These are phyloP conservation scores for Struthio camelus DNA, from an alignment of 2,113 vertebrate genomes.

Conservation along the genomic window DNA sequence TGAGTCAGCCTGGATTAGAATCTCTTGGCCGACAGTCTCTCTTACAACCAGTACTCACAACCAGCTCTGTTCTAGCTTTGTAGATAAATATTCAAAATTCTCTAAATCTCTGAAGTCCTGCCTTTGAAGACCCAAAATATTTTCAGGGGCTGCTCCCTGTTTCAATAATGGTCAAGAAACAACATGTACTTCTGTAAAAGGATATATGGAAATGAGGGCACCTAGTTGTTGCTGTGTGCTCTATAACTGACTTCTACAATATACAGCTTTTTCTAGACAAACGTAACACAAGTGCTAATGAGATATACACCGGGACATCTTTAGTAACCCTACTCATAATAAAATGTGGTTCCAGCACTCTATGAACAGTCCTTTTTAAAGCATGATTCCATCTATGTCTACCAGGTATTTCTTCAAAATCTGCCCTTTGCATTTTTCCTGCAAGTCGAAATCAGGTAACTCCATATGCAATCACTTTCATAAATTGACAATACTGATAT, in stretches of 20 bases:
- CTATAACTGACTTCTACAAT: neutral
- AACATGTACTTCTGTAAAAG: neutral
- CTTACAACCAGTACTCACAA: neutral
- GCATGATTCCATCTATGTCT: neutral
- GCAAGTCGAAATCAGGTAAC: neutral
- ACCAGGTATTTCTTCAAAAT: neutral
- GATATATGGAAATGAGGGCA: neutral
- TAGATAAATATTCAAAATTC: neutral
- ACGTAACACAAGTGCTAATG: neutral
- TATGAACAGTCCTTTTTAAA: neutral
- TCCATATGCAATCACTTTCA: neutral
- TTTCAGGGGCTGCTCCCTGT: neutral
- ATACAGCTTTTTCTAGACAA: neutral
- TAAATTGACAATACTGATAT: neutral
- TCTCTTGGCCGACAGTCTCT: neutral
- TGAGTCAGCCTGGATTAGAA: constrained; percentile 20
- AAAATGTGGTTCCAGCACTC: neutral
- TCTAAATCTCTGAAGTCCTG: neutral
- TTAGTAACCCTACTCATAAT: neutral
- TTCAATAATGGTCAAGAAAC: neutral
- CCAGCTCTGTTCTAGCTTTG: neutral
- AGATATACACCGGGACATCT: neutral
- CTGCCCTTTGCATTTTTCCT: neutral
- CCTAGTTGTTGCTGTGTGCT: neutral
- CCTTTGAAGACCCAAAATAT: neutral